phyloP scores from a whole-genome alignment of 2,797 vertebrate species.

The Melanotaenia trifasciata region DNA sequence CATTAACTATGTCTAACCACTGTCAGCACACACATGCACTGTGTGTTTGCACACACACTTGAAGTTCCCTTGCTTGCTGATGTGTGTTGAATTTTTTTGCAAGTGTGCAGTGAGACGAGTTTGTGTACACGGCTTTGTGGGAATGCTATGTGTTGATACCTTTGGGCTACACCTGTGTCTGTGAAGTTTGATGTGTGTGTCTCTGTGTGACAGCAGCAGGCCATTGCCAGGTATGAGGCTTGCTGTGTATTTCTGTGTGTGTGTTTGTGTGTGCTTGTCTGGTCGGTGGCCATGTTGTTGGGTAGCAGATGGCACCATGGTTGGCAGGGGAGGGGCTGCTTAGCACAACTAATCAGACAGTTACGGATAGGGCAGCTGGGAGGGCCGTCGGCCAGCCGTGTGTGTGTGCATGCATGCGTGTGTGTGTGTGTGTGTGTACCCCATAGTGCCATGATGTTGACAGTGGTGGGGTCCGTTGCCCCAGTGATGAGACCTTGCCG shows the following conservation, averaged over 20 bases:
- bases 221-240: slow-evolving; percentile 76
- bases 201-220: slow-evolving; percentile 73
- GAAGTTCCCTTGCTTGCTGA: slow-evolving; percentile 10
- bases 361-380: slow-evolving; percentile 99
- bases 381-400: slow-evolving; percentile 95
- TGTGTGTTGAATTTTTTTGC: slow-evolving; percentile 32
- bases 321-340: slow-evolving; percentile 98
- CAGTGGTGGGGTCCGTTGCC: slow-evolving; percentile 95
- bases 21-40: slow-evolving; percentile 62
- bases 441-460: slow-evolving; percentile 93
- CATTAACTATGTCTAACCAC: slow-evolving; percentile 54
- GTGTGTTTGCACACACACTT: slow-evolving; percentile 50
- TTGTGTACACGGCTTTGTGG: slow-evolving; percentile 60
- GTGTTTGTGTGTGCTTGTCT: slow-evolving; percentile 75
- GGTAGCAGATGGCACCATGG: slow-evolving; percentile 87
- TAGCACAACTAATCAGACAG: slow-evolving; percentile 99
- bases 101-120: slow-evolving; percentile 31
- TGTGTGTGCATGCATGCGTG: slow-evolving; percentile 54
- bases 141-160: slow-evolving; percentile 77
- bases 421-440: slow-evolving; percentile 58
- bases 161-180: slow-evolving; percentile 80
- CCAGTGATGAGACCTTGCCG: slow-evolving; percentile 91
- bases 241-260: slow-evolving; percentile 52
- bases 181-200: slow-evolving; percentile 77
- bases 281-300: slow-evolving; percentile 98